Base-by-base conservation (phyloP, 2,113 vertebrate genomes). In the Meleagris gallopavo region DNA sequence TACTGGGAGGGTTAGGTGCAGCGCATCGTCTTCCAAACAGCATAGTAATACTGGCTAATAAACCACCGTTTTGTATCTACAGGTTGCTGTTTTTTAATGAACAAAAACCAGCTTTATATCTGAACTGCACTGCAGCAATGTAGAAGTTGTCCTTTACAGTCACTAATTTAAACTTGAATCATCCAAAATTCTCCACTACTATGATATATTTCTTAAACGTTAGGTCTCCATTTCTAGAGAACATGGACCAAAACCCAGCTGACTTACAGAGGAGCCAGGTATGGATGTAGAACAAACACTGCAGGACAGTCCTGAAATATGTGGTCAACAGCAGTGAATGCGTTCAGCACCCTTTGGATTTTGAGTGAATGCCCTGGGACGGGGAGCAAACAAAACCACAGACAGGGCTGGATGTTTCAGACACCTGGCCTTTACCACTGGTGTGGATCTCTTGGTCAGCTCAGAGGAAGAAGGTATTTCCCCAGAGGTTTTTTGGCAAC, bases 11-110 rank as follows among this genome's bases (percentile, higher is more conserved):
- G 52, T 65, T 48, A 65, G 71, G 17, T 6, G 17, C 82, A 70
- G 70, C 2, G 24, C 41, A 18, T 14, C 54, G 16, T 6, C 81
- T 5, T 30, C 77, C 15, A 38, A 86, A 40, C 10, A 60, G 6
- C 32, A 11, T 1, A 76, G 58, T 27, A 45, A 30, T 2, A 2
- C 0, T 1, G 34, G n/a, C n/a, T 58, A n/a, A 8, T 3, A n/a
- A 57, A 2, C 12, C 6, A 27, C n/a, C 21, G 20, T 10, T 52
- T 70, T 24, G 0, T 4, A 27, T 24, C 60, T 78, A 70, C 50
- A 74, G 50, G 25, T 29, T 61, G n/a, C 71, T 54, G 11, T 18
- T 36, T 40, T 32, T 24, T 50, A 83, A 48, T 32, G 46, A 85
- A 34, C 57, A 40, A 40, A 32, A 60, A 48, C 1, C 17, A 54